Evolutionary conservation across 2,797 vertebrate genomes (phyloP).

Genomic region (Dipus sagitta): DNA sequence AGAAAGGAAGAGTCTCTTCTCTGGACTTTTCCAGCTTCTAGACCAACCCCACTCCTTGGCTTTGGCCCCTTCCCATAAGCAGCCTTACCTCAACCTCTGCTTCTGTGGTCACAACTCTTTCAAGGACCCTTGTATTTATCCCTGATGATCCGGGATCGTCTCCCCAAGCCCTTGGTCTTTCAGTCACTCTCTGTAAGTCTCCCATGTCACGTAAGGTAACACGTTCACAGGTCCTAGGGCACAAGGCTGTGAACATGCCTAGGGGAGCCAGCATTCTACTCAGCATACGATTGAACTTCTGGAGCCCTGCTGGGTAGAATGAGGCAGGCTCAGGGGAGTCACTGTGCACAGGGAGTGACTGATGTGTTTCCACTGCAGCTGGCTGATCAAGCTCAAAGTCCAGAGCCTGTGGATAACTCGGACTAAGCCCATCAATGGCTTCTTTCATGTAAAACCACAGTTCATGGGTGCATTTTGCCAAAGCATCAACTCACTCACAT

Average conservation of each 20-base stretch:
- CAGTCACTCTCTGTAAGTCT: neutral
- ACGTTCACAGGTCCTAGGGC: neutral
- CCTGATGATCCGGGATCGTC: neutral
- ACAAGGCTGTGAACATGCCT: neutral
- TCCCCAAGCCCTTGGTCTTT: neutral
- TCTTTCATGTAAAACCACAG: neutral
- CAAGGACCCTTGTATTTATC: neutral
- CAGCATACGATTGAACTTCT: neutral
- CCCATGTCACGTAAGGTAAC: neutral
- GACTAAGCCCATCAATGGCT: neutral
- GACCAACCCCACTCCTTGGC: neutral
- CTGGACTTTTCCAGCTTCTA: neutral
- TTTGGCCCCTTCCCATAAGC: neutral
- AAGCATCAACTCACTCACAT: neutral
- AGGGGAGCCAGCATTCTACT: neutral
- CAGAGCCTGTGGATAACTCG: neutral
- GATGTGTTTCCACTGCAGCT: neutral
- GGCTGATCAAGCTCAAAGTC: neutral
- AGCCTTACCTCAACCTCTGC: neutral
- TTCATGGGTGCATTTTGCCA: neutral
- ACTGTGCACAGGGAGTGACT: neutral
- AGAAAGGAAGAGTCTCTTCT: neutral
- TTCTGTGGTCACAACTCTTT: neutral
- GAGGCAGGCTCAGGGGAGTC: neutral
- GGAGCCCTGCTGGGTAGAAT: neutral